Evolutionary conservation across 2,888 invertebrate genomes (phyloP).

Genomic region (Ormyrus pomaceus): DNA sequence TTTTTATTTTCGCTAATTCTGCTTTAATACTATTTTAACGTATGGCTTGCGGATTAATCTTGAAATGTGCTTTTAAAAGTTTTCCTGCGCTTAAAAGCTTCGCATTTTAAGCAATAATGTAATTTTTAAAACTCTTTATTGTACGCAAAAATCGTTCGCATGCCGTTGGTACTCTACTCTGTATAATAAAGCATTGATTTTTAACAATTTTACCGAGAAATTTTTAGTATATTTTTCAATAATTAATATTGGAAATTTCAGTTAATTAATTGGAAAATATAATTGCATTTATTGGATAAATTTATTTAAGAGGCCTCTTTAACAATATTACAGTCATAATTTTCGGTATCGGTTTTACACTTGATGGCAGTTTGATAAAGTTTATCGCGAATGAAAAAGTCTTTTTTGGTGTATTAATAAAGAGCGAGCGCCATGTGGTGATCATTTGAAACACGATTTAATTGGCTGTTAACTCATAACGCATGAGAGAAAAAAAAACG

Average conservation of each 20-base stretch:
- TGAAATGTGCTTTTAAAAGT: too few species aligned
- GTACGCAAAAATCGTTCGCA: too few species aligned
- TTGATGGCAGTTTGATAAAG: constrained; percentile 26
- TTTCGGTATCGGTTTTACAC: constrained; percentile 18
- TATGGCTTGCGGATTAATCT: too few species aligned
- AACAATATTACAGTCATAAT: constrained; percentile 5
- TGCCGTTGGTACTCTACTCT: too few species aligned
- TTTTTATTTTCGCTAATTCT: too few species aligned
- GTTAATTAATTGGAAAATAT: not conserved
- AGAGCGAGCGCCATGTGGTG: constrained; percentile 13
- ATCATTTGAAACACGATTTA: constrained; percentile 27
- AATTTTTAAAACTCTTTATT: too few species aligned
- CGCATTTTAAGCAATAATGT: too few species aligned
- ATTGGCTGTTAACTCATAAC: constrained; percentile 35
- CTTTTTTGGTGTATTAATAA: constrained; percentile 34
- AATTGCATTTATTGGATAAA: not conserved
- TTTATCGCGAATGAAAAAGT: constrained; percentile 27
- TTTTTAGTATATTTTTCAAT: not conserved
- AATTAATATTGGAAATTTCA: not conserved
- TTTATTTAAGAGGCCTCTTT: not conserved
- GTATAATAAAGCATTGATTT: too few species aligned
- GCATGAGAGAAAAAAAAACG: constrained; percentile 13
- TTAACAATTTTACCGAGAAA: too few species aligned
- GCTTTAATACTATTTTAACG: too few species aligned
- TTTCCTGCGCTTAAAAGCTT: too few species aligned